Evolutionary conservation across 2,888 invertebrate species (phyloP), one percentile per base, ranked within the genome.

Genomic region (Spodoptera littoralis): DNA sequence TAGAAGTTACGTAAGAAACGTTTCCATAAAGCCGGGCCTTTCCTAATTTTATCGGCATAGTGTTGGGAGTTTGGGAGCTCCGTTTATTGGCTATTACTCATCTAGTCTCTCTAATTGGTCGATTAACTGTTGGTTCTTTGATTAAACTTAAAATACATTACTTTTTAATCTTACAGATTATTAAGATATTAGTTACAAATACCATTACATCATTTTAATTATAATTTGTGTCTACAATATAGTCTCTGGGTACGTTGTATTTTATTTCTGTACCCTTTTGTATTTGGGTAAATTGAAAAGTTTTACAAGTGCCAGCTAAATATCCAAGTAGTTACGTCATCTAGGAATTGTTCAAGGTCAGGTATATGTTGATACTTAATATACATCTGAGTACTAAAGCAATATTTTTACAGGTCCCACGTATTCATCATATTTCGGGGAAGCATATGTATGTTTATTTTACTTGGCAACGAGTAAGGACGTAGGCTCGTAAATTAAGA

Each of bases 31-130:
- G 70, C 70, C 63, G 68, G 56, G 72, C 70, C 82, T 80, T 81
- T 82, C 83, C 85, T 86, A 86, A 86, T 88, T 89, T 88, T 90
- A 90, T 90, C 89, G 89, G 86, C 73, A 76, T 80, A 80, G 81
- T 86, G 85, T 82, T 84, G 82, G 82, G 79, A 85, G 80, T 85
- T 82, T 84, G 82, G 82, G 79, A 85, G 80, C 85, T 84, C 89
- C 81, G 82, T 88, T 90, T 87, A 90, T 80, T 75, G 81, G 69
- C 88, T 84, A 90, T 90, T 89, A 90, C 81, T 68, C 73, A 77
- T 78, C 66, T 76, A 71, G 68, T 77, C 69, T 71, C 73, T 78
- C 83, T 89, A 90, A 90, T 89, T 87, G 87, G 77, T 81, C 86
- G 83, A 87, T 88, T 85, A 88, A 85, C 79, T 80, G 81, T 49